phyloP scores from a whole-genome alignment of 2,888 invertebrate species.

The Thumatha senex region DNA sequence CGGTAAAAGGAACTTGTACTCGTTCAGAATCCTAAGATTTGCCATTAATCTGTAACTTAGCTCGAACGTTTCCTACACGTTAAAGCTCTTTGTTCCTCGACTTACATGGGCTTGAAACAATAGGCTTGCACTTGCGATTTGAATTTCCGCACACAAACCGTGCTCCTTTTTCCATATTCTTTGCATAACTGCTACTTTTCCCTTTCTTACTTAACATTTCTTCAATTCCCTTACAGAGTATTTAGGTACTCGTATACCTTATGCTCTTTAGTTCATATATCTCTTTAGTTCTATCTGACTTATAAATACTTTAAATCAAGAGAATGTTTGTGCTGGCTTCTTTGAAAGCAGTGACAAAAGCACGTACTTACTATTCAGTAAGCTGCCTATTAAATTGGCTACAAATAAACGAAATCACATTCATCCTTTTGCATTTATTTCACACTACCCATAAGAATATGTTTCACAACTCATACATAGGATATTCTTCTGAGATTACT shows the following conservation, averaged over 20 bases:
- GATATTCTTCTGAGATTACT: too few species aligned
- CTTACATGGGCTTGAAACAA: conserved; percentile 57
- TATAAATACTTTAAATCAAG: too few species aligned
- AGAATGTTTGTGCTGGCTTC: too few species aligned
- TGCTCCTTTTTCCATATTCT: conserved; percentile 58
- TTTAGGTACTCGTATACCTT: too few species aligned
- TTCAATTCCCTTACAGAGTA: neutral
- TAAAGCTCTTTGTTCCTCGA: conserved; percentile 57
- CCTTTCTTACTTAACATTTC: conserved; percentile 4
- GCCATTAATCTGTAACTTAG: conserved; percentile 56
- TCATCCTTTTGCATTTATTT: too few species aligned
- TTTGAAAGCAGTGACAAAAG: too few species aligned
- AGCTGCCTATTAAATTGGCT: too few species aligned
- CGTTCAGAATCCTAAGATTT: conserved; percentile 34
- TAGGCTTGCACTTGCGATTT: conserved; percentile 59
- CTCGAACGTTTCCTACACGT: conserved; percentile 53
- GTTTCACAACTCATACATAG: too few species aligned
- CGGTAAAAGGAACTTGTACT: conserved; percentile 19
- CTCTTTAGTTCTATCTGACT: too few species aligned
- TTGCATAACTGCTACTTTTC: conserved; percentile 41
- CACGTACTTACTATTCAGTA: too few species aligned
- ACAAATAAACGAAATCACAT: too few species aligned
- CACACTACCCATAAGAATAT: too few species aligned
- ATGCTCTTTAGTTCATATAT: neutral
- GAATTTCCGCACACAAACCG: conserved; percentile 53